These are phyloP conservation scores for Epizoanthus scotinus DNA, from an alignment of 92 coral and sea anemone genomes.

Conservation along the genomic window DNA sequence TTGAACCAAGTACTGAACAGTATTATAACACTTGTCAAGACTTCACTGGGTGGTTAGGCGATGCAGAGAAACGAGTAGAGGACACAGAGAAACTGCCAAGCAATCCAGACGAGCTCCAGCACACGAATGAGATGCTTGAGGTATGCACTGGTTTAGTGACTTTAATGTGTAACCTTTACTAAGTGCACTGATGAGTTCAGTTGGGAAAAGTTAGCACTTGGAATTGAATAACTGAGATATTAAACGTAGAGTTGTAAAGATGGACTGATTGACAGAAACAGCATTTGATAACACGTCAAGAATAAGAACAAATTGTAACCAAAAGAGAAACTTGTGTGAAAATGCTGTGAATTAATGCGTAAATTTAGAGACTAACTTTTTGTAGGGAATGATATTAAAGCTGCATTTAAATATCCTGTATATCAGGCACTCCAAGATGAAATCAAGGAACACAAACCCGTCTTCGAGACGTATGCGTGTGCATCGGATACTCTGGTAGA, in stretches of 20 bases:
- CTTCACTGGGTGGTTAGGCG: constrained; percentile 82
- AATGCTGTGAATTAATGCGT: too few species aligned
- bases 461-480: constrained; percentile 59
- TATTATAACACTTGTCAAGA: constrained; percentile 67
- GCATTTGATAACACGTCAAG: too few species aligned
- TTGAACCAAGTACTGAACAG: too few species aligned
- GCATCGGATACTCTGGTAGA: constrained; percentile 58
- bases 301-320: too few species aligned
- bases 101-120: constrained; percentile 75
- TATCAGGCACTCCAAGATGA: constrained; percentile 84
- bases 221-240: neutral
- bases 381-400: too few species aligned
- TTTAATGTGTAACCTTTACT: neutral
- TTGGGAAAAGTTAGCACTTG: too few species aligned
- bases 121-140: constrained; percentile 81
- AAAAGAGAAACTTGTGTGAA: too few species aligned
- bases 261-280: too few species aligned
- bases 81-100: constrained; percentile 70
- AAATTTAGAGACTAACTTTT: too few species aligned
- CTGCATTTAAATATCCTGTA: neutral
- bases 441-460: constrained; percentile 77
- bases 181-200: too few species aligned
- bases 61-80: constrained; percentile 75
- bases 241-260: too few species aligned
- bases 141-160: constrained; percentile 42